Evolutionary conservation across 2,888 invertebrate species (phyloP).

Genomic region (Keiferia lycopersicella): DNA sequence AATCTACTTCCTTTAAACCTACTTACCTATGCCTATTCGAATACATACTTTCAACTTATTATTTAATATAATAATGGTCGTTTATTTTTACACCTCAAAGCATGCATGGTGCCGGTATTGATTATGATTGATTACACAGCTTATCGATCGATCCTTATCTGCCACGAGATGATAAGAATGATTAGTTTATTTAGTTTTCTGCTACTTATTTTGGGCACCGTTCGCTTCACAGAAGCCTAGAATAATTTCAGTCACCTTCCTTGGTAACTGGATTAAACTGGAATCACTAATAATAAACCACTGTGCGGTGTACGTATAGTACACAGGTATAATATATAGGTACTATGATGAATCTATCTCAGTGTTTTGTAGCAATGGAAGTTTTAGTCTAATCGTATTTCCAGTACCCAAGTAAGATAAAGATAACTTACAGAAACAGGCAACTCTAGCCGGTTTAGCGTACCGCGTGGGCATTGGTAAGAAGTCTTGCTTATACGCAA

Average conservation of each 20-base stretch:
- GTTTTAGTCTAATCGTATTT: too few relatives aligned
- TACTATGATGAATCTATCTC: not conserved
- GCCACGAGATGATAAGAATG: not conserved
- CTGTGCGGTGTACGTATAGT: not conserved
- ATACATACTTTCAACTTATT: not conserved
- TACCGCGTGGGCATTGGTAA: too few relatives aligned
- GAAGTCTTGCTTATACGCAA: too few relatives aligned
- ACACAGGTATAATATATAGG: too few relatives aligned
- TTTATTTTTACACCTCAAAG: not conserved
- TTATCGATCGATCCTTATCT: slow-evolving; percentile 12
- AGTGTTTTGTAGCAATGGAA: not conserved
- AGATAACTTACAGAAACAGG: too few relatives aligned
- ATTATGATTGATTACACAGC: slow-evolving; percentile 15
- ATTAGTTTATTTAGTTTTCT: not conserved
- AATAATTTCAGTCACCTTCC: not conserved
- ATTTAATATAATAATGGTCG: not conserved
- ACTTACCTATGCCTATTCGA: too few relatives aligned
- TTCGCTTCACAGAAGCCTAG: not conserved
- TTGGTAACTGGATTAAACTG: not conserved
- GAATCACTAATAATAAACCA: not conserved
- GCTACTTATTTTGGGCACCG: not conserved
- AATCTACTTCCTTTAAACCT: too few relatives aligned
- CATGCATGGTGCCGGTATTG: not conserved
- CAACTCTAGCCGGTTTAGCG: too few relatives aligned
- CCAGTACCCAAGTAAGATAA: too few relatives aligned